Evolutionary conservation across 2,113 vertebrate species (phyloP), one percentile per base, ranked within the genome.

Genomic region (Triplophysa rosa): DNA sequence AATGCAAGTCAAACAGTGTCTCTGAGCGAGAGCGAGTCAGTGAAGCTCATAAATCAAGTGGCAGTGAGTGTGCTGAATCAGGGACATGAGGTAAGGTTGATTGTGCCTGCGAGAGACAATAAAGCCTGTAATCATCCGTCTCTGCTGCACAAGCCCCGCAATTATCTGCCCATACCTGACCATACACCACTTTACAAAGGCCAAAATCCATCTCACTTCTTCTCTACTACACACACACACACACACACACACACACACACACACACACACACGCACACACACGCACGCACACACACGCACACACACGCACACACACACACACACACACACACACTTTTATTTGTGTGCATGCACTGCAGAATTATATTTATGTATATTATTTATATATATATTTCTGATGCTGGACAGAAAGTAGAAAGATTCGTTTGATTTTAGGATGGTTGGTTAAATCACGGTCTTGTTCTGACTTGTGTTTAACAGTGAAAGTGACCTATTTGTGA

Each of bases 51-150:
- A 93, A 93, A 92, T 93, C 91, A 92, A 86, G 86, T 85, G 84
- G 87, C 85, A 87, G 88, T 88, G 87, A 90, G 87, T 91, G 89
- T 91, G 92, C 92, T 93, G 92, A 93, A 92, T 93, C 91, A 92
- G 92, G 89, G 78, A 84, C 80, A 86, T 80, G 78, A 84, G 84
- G 82, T 84, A 82, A 84, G 83, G 89, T 91, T 93, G 91, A 93
- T 93, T 92, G 89, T 92, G 91, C 91, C 91, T 91, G 89, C 88
- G 90, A 93, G 92, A 93, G 91, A 93, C 90, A 93, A 93, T 93
- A 93, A 93, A 91, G 83, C 86, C 89, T 87, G 87, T 91, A 92
- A 93, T 93, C 91, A 92, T 92, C 91, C 83, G 87, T 91, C 92
- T 92, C 90, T 91, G 88, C 90, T 88, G 88, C 90, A 90, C 88